Evolutionary conservation across 2,113 vertebrate genomes (phyloP), one percentile per base, ranked within the genome.

Genomic region (Alligator mississippiensis): DNA sequence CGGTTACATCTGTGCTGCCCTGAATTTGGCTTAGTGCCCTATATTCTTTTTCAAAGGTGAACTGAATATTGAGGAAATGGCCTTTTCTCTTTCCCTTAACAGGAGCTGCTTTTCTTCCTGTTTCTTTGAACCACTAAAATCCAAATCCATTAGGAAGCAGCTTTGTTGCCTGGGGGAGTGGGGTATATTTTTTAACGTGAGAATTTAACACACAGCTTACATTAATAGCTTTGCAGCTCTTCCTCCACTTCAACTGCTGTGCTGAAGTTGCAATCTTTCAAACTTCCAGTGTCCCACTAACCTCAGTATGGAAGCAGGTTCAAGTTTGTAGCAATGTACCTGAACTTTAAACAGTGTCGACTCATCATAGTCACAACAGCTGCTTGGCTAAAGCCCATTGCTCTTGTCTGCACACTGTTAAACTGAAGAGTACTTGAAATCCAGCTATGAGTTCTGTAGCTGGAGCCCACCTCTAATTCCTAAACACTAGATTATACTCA

Each of bases 311-410:
- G 34, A 10, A 64, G 25, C 34, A 82, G 15, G 34, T 64, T 72
- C 3, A 2, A 11, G 25, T 25, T 27, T 16, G 47, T 57, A 9
- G 7, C 77, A 14, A 1, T 28, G 19, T 27, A 38, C 25, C 15
- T 0, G 47, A 47, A 0, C 55, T 5, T 84, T 22, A 79, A 4
- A 34, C 72, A 62, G 24, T 11, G 74, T 13, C 7, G 27, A 13
- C 47, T 47, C 2, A 4, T 13, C 18, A 24, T 83, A 18, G 61
- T 91, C 14, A 2, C 81, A 54, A 6, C 15, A 76, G 4, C 57
- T 88, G 70, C 1, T 0, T 18, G 9, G 2, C 1, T 28, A 3
- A 81, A 6, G 61, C 18, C 38, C 0, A 0, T 79, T 72, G 22
- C 54, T 87, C 90, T 90, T 57, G 7, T 2, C 88, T 63, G 28